Evolutionary conservation across 2,797 vertebrate genomes (phyloP), one percentile per base, ranked within the genome.

Genomic region (Buphagus erythrorhynchus): DNA sequence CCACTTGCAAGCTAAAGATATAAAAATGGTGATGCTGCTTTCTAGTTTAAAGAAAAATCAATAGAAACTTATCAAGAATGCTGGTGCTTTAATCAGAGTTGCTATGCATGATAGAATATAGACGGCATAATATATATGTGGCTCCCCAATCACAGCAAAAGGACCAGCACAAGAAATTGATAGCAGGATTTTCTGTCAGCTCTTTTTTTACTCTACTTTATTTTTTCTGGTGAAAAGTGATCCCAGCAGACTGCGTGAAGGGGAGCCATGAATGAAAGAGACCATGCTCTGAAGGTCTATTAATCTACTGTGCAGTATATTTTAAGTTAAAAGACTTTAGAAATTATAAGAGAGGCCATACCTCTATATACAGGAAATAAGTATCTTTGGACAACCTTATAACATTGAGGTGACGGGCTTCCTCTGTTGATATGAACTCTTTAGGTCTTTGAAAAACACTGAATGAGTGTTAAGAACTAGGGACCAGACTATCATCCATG

Each of bases 31-130:
- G 61, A 81, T 48, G 73, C 26, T 58, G 54, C 66, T 55, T 78
- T 65, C 79, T 21, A 12, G 62, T 95, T 95, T 94, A 85, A 68
- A 72, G 54, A 69, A 97, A 86, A 96, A 94, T 59, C 29, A 91
- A 46, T 68, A 51, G 13, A 91, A 94, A 79, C 5, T 11, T 69
- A 62, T 82, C 3, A 25, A 86, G 66, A 94, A 86, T 85, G 46
- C 67, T 89, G 57, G 31, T 43, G 15, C 16, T 84, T 65, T 90
- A 83, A 92, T 93, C 63, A 95, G 62, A 28, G 46, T 5, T 83
- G 48, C 21, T 48, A 46, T 36, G 31, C 43, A 33, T 29, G 7
- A n/a, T 13, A 65, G 9, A 54, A 45, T 57, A 74, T 28, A 19
- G 48, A 42, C n/a, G 9, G 35, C 11, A n/a, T 43, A 61, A 68